Base-by-base conservation (phyloP, 2,888 invertebrate species). In the Pollenia amentaria region DNA sequence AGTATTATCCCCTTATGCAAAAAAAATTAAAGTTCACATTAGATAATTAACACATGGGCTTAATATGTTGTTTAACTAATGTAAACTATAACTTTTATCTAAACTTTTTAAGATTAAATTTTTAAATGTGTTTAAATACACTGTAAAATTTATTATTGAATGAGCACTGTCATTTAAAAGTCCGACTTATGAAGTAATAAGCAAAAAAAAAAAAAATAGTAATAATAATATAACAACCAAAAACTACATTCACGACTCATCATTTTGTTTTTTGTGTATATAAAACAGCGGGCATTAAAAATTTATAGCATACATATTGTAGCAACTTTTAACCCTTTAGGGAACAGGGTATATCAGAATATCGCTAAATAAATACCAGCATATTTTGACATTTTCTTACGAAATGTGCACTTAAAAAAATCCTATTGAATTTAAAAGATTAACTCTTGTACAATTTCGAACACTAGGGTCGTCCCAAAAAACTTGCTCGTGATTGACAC, bases 181-280 rank as follows among this genome's bases (percentile, higher is more conserved):
- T 40, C 44, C 46, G 29, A 73, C 46, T 73, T 73, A 60, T 60
- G 46, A 60, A 60, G 11, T 60, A 60, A 73, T 60, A 73, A 73
- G 46, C 57, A 29, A 57, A 73, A 21, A 44, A 55, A 55, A 55
- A 21, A 11, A 55, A 10, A 55, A 18, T 21, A 55, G 6, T 10
- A 29, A 38, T 11, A 57, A 38, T 38, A 57, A 29, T 29, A 29
- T 48, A 40, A 60, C 12, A 55, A 40, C 42, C 14, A 40, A 67
- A 29, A 57, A 78, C 40, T 69, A 42, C 40, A 78, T 60, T 60
- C 51, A 38, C 38, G n/a, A 40, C 21, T 78, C 10, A 18, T 29
- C 57, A 78, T 67, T 77, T 21, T 60, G 11, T 57, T 42, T 46
- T 75, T 53, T 51, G 10, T 72, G 18, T 10, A 51, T 11, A 40